Conservation (phyloP, 2,888 invertebrate species). For the Yponomeuta evonymella region DNA sequence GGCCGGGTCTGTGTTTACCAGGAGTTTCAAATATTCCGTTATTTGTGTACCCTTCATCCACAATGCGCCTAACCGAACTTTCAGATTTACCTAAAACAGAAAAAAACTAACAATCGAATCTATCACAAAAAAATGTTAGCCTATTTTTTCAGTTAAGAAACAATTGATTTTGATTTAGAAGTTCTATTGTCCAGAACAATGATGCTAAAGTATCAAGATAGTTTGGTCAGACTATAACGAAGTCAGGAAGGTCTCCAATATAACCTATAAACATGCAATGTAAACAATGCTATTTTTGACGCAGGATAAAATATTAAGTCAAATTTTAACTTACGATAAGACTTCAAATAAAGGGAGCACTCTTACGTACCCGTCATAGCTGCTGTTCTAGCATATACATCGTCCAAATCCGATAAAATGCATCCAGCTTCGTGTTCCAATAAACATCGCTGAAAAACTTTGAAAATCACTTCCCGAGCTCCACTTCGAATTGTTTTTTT, state of each 20-base stretch:
- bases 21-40: not conserved
- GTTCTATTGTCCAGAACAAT: not conserved
- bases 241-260: not conserved
- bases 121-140: no score
- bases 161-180: not conserved
- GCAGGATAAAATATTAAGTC: not conserved
- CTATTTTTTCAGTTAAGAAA: no score
- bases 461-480: not conserved
- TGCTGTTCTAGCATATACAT: slow-evolving; percentile 6
- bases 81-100: no score
- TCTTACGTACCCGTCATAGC: not conserved
- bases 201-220: slow-evolving; percentile 2
- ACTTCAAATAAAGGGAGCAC: not conserved
- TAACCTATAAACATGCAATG: not conserved
- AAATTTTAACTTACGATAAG: not conserved
- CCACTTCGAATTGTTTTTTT: slow-evolving; percentile 9
- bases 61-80: no score
- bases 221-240: not conserved
- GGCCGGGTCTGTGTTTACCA: slow-evolving; percentile 14
- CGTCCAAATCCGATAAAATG: not conserved
- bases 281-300: not conserved
- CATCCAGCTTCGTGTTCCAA: slow-evolving; percentile 3
- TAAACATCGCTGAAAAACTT: slow-evolving; percentile 3
- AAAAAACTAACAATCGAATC: no score
- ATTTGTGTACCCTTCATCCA: no score